Evolutionary conservation across 2,888 invertebrate genomes (phyloP).

Genomic region (Caenorhabditis becei): DNA sequence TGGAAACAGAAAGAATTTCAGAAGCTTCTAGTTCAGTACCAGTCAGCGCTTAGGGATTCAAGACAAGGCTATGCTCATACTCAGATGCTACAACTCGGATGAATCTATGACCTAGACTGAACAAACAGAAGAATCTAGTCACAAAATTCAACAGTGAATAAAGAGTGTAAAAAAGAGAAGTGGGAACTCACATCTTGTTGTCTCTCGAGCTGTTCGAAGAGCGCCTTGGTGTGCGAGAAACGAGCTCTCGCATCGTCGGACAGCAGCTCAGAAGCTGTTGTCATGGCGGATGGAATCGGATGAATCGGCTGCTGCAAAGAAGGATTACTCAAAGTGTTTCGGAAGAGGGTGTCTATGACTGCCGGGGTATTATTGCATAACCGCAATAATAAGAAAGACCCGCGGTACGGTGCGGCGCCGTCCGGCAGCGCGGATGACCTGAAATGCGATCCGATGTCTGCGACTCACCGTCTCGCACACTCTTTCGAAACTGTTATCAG

Average conservation of each 20-base stretch:
- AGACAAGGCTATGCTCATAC: no score
- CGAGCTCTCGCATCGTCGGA: conserved; percentile 77
- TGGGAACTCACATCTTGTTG: conserved; percentile 64
- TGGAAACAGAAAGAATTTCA: neutral
- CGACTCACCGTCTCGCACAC: conserved; percentile 54
- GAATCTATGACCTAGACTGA: no score
- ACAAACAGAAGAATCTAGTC: no score
- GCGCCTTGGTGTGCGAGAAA: conserved; percentile 80
- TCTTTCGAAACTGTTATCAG: conserved; percentile 49
- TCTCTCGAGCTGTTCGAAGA: conserved; percentile 80
- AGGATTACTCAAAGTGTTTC: neutral
- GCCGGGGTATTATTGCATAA: conserved; percentile 51
- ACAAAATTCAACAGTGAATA: no score
- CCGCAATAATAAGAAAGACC: conserved; percentile 39
- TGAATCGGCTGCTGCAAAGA: conserved; percentile 28
- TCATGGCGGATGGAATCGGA: conserved; percentile 49
- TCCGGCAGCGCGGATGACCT: conserved; percentile 35
- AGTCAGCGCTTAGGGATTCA: no score
- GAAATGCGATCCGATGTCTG: conserved; percentile 42
- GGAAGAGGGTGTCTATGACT: conserved; percentile 28
- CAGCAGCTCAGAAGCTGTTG: conserved; percentile 73
- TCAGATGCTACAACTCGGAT: no score
- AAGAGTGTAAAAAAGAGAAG: no score
- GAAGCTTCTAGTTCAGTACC: no score
- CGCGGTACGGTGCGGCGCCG: conserved; percentile 24